A percentile compares a stretch with the other conserved stretches of the same genome.
phyloP scores from a whole-genome alignment of 30 jellyfish, hydroid and myxozoan genomes.

The Chironex yamaguchii region DNA sequence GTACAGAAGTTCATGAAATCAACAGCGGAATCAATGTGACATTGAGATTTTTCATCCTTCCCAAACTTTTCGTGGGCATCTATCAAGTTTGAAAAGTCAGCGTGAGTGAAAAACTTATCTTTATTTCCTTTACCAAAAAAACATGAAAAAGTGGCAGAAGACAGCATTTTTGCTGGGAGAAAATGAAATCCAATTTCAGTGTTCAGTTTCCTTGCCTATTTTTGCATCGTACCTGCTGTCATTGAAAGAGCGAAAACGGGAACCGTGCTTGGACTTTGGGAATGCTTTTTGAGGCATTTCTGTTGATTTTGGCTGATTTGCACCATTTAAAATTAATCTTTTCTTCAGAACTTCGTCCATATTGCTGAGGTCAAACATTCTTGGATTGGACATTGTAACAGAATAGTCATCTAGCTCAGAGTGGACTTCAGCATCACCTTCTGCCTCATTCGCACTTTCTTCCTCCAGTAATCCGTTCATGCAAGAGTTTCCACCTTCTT shows the following conservation, averaged over 20 bases:
- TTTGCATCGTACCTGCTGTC: constrained; percentile 45
- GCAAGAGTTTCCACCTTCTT: neutral
- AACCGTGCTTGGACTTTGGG: constrained; percentile 39
- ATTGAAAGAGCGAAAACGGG: constrained; percentile 51
- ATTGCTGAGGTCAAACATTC: constrained; percentile 2
- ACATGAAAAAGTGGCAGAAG: constrained; percentile 43
- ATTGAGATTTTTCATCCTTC: neutral
- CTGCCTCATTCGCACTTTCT: constrained; percentile 2
- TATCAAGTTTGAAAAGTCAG: neutral
- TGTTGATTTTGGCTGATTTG: constrained; percentile 33
- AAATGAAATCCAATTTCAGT: constrained; percentile 42
- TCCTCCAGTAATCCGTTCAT: neutral
- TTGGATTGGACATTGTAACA: neutral
- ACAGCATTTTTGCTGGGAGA: constrained; percentile 46
- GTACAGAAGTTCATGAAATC: neutral
- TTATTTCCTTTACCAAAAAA: neutral
- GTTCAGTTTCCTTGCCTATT: constrained; percentile 31
- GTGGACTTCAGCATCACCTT: constrained; percentile 33
- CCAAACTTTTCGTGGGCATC: neutral
- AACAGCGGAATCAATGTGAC: neutral
- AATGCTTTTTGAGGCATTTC: constrained; percentile 60
- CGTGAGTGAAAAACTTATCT: neutral
- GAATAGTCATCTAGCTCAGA: constrained; percentile 10
- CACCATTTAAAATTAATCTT: constrained; percentile 41
- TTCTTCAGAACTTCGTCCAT: constrained; percentile 27